These are phyloP conservation scores for Bruchidius siliquastri DNA, from an alignment of 2,888 invertebrate species.

Conservation along the genomic window DNA sequence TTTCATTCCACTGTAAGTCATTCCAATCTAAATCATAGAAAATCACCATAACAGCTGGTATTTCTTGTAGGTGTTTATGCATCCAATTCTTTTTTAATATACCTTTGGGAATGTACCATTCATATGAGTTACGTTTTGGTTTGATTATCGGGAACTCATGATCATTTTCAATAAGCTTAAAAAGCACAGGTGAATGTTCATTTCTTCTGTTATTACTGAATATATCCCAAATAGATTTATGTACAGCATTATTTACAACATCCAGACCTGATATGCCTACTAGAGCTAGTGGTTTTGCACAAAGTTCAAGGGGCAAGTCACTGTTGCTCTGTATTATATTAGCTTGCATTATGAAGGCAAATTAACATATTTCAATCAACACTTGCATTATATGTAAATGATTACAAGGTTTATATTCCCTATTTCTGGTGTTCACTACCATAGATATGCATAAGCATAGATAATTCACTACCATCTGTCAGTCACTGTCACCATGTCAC, in stretches of 20 bases:
- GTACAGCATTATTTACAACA: constrained; percentile 75
- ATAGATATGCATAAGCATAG: too few relatives aligned
- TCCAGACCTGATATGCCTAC: constrained; percentile 88
- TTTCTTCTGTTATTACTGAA: constrained; percentile 77
- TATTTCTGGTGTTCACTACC: too few relatives aligned
- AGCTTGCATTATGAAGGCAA: constrained; percentile 20
- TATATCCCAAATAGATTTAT: constrained; percentile 90
- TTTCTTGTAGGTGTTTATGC: constrained; percentile 80
- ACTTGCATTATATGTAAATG: neutral
- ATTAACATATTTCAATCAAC: neutral
- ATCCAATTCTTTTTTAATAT: constrained; percentile 94
- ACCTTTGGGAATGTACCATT: constrained; percentile 93
- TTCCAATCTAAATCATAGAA: constrained; percentile 99
- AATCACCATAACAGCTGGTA: constrained; percentile 90
- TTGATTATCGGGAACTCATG: constrained; percentile 86
- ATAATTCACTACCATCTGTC: too few relatives aligned
- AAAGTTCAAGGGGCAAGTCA: constrained; percentile 76
- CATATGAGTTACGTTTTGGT: constrained; percentile 84
- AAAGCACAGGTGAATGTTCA: constrained; percentile 79
- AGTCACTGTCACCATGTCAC: too few relatives aligned
- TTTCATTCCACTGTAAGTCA: constrained; percentile 90
- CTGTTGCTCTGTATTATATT: constrained; percentile 24
- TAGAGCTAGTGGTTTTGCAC: constrained; percentile 77
- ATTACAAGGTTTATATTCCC: too few relatives aligned
- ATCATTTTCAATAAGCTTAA: constrained; percentile 74